A percentile compares a stretch with the other conserved stretches of the same genome.
These are phyloP conservation scores for Pomacea canaliculata DNA, from an alignment of 2,888 invertebrate genomes.

Conservation along the genomic window DNA sequence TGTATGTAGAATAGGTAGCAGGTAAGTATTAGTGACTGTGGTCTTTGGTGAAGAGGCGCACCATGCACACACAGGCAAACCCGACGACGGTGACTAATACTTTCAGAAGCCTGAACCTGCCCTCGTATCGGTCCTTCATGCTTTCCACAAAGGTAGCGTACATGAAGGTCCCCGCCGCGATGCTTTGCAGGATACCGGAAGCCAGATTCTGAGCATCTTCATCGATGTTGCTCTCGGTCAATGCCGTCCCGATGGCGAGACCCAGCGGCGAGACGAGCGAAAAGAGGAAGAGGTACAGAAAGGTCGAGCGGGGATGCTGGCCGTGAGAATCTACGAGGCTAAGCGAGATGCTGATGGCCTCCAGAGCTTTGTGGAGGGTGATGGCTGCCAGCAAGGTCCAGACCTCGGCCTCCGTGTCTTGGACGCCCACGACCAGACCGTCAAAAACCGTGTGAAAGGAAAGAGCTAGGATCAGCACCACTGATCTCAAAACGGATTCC, in stretches of 20 bases:
- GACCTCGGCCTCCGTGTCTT: conserved; percentile 28
- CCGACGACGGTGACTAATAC: conserved; percentile 3
- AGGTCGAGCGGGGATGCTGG: conserved; percentile 12
- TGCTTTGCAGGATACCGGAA: conserved; percentile 76
- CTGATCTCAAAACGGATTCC: conserved; percentile 11
- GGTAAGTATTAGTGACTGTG: too few species aligned
- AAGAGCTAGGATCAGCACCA: conserved; percentile 27
- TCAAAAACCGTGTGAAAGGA: conserved; percentile 33
- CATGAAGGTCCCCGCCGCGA: conserved; percentile 90
- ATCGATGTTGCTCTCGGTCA: conserved; percentile 35
- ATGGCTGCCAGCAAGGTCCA: conserved; percentile 71
- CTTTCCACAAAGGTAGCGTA: conserved; percentile 95
- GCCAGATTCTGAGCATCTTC: conserved; percentile 32
- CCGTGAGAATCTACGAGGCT: conserved; percentile 63
- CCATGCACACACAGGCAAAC: conserved; percentile 3
- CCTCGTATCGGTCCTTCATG: conserved; percentile 5
- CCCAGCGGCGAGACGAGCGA: conserved; percentile 41
- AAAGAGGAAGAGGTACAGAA: conserved; percentile 33
- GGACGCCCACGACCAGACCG: conserved; percentile 30
- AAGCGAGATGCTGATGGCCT: conserved; percentile 73
- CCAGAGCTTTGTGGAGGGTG: conserved; percentile 73
- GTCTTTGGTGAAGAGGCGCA: background rate
- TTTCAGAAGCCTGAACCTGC: conserved; percentile 6
- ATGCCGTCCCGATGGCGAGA: conserved; percentile 31
- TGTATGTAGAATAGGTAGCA: too few species aligned